These are phyloP conservation scores for Chrysodeixis includens DNA, from an alignment of 2,888 invertebrate genomes.

Conservation along the genomic window DNA sequence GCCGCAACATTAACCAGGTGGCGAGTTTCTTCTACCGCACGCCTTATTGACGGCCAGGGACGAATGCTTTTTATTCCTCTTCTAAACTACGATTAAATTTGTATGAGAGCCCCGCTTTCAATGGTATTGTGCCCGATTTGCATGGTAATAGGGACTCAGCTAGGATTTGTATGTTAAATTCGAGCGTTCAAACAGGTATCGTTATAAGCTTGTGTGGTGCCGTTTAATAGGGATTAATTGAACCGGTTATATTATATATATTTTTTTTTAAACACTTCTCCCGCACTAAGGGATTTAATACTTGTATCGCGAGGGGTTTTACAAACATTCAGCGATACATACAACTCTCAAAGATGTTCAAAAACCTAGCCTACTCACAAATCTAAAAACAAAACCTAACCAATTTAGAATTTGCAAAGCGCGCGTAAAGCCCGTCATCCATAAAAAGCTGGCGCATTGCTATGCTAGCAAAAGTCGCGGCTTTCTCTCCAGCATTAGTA, in stretches of 20 bases:
- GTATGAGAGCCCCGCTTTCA: conserved; percentile 41
- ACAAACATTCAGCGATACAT: no score
- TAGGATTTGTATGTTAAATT: conserved; percentile 28
- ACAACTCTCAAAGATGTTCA: no score
- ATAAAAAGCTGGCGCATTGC: conserved; percentile 50
- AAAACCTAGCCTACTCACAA: not conserved
- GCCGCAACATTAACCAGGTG: conserved; percentile 64
- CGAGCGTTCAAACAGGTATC: not conserved
- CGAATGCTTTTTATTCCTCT: conserved; percentile 53
- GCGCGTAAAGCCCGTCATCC: conserved; percentile 34
- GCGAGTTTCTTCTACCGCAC: conserved; percentile 52
- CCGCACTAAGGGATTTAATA: no score
- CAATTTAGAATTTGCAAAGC: conserved; percentile 4
- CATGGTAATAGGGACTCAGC: conserved; percentile 27
- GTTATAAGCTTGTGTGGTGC: not conserved
- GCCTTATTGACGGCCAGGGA: conserved; percentile 42
- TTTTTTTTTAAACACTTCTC: no score
- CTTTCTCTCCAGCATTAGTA: conserved; percentile 45
- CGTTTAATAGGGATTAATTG: not conserved
- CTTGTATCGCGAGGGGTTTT: no score
- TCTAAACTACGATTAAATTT: conserved; percentile 49
- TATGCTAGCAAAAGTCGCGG: conserved; percentile 41
- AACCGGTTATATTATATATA: no score
- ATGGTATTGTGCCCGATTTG: conserved; percentile 33
- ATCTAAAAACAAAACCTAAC: not conserved